Conservation (phyloP, 2,888 invertebrate genomes). For the Seira musarum region DNA sequence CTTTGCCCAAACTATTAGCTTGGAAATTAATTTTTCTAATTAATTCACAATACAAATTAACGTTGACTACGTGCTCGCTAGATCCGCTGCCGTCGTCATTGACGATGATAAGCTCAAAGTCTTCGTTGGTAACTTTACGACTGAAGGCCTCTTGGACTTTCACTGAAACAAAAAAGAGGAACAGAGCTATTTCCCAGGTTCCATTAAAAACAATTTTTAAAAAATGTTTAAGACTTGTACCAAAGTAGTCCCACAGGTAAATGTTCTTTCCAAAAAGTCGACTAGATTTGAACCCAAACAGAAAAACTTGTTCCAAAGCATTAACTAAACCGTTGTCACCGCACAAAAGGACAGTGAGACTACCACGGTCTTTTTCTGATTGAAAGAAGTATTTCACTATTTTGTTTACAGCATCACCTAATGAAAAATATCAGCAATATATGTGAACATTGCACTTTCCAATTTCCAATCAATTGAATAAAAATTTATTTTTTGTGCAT, state of each 20-base stretch:
- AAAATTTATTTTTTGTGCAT: no score
- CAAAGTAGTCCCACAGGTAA: slow-evolving; percentile 98
- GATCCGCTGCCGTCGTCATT: slow-evolving; percentile 60
- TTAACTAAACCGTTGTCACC: slow-evolving; percentile 96
- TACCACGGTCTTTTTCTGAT: slow-evolving; percentile 80
- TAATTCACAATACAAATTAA: slow-evolving; percentile 90
- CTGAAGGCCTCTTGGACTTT: slow-evolving; percentile 87
- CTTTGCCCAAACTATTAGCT: slow-evolving; percentile 92
- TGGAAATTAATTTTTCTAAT: slow-evolving; percentile 90
- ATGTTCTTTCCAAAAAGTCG: slow-evolving; percentile 94
- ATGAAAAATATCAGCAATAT: neutral
- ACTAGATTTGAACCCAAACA: slow-evolving; percentile 95
- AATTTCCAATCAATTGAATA: no score
- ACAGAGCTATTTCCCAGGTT: slow-evolving; percentile 31
- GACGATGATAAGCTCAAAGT: slow-evolving; percentile 60
- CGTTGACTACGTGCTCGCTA: slow-evolving; percentile 79
- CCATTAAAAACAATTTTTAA: neutral
- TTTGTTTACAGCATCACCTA: slow-evolving; percentile 95
- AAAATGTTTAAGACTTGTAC: slow-evolving; percentile 79
- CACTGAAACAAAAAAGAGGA: slow-evolving; percentile 79
- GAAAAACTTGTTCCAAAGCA: slow-evolving; percentile 94
- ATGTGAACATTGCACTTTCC: slow-evolving; percentile 6
- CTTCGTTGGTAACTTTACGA: slow-evolving; percentile 73
- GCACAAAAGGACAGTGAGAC: slow-evolving; percentile 90
- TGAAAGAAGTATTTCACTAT: slow-evolving; percentile 97